Evolutionary conservation across 1,140 invertebrate species (phyloP).

Genomic region (Manduca sexta): DNA sequence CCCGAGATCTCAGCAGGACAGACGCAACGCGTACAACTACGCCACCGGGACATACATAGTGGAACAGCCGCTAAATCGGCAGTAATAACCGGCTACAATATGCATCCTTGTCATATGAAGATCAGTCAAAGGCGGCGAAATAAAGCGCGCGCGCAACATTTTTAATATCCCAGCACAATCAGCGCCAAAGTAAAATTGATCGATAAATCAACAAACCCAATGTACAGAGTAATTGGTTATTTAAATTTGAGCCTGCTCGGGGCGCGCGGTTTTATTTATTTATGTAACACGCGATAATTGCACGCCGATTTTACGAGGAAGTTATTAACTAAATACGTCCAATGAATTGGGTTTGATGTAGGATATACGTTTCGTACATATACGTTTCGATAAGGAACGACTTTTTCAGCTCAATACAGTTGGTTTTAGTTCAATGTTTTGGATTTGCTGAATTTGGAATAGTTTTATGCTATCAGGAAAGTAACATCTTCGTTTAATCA

Average conservation of each 20-base stretch:
- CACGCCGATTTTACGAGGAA: background rate
- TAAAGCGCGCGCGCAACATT: background rate
- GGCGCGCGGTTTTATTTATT: background rate
- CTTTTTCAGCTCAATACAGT: no score
- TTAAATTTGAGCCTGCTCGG: constrained; percentile 18
- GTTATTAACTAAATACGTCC: background rate
- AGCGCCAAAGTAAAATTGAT: constrained; percentile 26
- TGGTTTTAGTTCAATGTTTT: no score
- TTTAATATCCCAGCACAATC: constrained; percentile 25
- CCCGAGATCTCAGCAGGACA: no score
- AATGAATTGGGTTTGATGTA: background rate
- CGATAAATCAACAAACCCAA: constrained; percentile 23
- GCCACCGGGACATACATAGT: no score
- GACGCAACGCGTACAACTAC: no score
- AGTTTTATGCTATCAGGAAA: no score
- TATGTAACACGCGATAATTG: background rate
- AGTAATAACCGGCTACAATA: no score
- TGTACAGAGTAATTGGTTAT: constrained; percentile 26
- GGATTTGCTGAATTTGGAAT: no score
- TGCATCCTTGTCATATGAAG: background rate
- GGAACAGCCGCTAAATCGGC: no score
- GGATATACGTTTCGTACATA: no score
- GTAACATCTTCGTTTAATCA: no score
- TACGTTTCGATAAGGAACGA: no score
- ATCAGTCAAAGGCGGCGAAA: background rate